Evolutionary conservation across 2,888 invertebrate genomes (phyloP).

Genomic region (Resseliella maxima): DNA sequence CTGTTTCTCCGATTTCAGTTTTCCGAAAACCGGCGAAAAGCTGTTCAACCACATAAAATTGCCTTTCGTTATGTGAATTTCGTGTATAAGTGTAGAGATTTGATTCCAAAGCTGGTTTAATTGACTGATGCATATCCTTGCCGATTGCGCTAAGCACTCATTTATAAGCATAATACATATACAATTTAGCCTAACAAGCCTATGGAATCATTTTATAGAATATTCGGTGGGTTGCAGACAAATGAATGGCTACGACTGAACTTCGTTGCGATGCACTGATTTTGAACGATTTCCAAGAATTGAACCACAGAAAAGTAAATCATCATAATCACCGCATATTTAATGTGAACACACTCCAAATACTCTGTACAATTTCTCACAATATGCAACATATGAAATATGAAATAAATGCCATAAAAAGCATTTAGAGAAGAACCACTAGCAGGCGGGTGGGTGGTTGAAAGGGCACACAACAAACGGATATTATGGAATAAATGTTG

Average conservation of each 20-base stretch:
- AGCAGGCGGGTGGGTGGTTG: no score
- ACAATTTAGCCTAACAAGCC: background rate
- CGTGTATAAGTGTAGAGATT: constrained; percentile 20
- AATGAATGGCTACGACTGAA: background rate
- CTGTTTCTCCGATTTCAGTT: no score
- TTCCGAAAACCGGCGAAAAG: background rate
- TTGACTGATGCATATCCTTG: constrained; percentile 45
- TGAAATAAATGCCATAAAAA: constrained; percentile 12
- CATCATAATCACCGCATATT: constrained; percentile 51
- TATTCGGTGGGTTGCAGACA: background rate
- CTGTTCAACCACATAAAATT: background rate
- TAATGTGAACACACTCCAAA: background rate
- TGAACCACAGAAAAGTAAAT: constrained; percentile 22
- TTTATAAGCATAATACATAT: background rate
- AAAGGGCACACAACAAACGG: background rate
- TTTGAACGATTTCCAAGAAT: constrained; percentile 45
- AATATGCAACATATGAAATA: constrained; percentile 29
- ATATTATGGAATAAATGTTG: background rate
- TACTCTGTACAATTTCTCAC: background rate
- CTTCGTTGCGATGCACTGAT: constrained; percentile 9
- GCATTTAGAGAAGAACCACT: background rate
- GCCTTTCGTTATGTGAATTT: background rate
- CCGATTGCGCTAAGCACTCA: background rate
- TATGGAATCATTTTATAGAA: background rate
- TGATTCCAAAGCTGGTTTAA: constrained; percentile 45